These are phyloP conservation scores for Drosophila setifemur DNA, from an alignment of 1,140 invertebrate genomes.

Conservation along the genomic window DNA sequence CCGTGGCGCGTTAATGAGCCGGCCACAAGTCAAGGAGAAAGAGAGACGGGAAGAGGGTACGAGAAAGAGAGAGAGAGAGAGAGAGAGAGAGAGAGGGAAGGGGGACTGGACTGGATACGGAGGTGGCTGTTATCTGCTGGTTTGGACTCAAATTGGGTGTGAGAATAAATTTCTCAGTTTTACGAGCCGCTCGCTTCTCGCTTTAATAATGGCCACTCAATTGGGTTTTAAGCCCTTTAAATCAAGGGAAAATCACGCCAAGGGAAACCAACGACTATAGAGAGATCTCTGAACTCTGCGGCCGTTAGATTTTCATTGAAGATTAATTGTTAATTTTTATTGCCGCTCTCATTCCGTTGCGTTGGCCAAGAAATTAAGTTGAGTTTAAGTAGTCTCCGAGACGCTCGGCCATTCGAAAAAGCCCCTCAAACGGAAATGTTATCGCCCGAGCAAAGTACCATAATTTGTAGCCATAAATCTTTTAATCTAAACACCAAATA, in stretches of 20 bases:
- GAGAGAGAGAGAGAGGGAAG: too few relatives aligned
- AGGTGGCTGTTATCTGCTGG: constrained; percentile 51
- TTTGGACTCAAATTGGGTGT: constrained; percentile 72
- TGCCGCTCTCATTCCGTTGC: constrained; percentile 59
- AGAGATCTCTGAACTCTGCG: constrained; percentile 14
- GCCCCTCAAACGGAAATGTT: constrained; percentile 68
- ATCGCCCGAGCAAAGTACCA: constrained; percentile 72
- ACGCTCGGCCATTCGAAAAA: too few relatives aligned
- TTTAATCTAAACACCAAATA: constrained; percentile 78
- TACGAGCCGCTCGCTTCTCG: constrained; percentile 58
- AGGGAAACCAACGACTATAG: background rate
- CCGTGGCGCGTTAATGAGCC: constrained; percentile 65
- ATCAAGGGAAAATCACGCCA: constrained; percentile 3
- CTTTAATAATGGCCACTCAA: constrained; percentile 74
- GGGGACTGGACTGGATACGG: background rate
- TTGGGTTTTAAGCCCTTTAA: constrained; percentile 55
- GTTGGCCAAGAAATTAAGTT: constrained; percentile 64
- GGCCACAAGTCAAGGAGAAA: background rate
- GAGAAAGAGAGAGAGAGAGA: background rate
- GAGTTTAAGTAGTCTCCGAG: constrained; percentile 64
- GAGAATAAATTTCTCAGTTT: constrained; percentile 79
- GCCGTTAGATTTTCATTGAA: constrained; percentile 76
- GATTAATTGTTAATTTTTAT: constrained; percentile 79
- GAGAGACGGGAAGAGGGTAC: background rate
- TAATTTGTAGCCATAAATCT: constrained; percentile 81